A percentile compares a stretch with the other conserved stretches of the same genome.
Evolutionary conservation across 2,888 invertebrate species (phyloP).

Genomic region (Timandra comae): DNA sequence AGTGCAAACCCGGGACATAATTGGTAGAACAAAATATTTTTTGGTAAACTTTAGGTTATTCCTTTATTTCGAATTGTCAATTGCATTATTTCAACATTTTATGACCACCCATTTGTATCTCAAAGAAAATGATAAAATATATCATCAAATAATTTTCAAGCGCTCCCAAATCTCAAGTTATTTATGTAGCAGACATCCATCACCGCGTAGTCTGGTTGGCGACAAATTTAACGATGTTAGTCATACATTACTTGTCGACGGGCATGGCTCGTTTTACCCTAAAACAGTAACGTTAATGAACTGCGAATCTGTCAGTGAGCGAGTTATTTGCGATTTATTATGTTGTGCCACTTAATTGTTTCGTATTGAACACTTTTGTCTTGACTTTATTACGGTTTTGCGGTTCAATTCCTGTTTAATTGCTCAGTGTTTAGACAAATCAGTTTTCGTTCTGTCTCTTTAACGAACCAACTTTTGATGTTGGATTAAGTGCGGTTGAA

Average conservation of each 20-base stretch:
- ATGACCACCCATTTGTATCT: no score
- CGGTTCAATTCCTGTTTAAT: conserved; percentile 22
- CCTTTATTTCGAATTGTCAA: no score
- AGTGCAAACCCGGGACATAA: no score
- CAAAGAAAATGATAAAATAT: no score
- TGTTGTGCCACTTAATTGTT: conserved; percentile 40
- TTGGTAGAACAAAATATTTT: no score
- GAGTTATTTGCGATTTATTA: conserved; percentile 56
- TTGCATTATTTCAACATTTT: no score
- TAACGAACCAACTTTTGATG: no score
- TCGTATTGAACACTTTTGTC: conserved; percentile 15
- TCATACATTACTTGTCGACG: conserved; percentile 31
- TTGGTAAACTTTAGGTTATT: no score
- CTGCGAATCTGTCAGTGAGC: conserved; percentile 64
- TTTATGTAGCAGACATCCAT: conserved; percentile 55
- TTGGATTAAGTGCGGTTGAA: no score
- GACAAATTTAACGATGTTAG: conserved; percentile 72
- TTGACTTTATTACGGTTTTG: conserved; percentile 28
- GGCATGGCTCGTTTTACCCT: conserved; percentile 29
- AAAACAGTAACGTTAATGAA: conserved; percentile 50
- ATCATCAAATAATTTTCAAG: no score
- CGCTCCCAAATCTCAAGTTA: conserved; percentile 49
- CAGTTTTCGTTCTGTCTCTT: no score
- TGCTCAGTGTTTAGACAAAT: no score
- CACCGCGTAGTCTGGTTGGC: conserved; percentile 43